Evolutionary conservation across 2,888 invertebrate genomes (phyloP), one percentile per base, ranked within the genome.

Genomic region (Philonicus albiceps): DNA sequence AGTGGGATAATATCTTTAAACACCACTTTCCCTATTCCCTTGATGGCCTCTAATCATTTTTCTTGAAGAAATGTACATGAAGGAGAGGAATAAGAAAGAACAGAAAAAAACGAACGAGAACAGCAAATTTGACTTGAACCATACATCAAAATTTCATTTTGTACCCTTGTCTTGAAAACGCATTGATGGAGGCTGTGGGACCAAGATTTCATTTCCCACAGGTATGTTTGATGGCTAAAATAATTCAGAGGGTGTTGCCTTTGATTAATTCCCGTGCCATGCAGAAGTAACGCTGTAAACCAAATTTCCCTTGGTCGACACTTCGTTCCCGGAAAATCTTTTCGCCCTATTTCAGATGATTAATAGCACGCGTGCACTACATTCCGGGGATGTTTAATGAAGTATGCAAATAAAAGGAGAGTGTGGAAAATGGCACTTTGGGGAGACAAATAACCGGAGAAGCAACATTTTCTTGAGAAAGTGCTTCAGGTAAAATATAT

Each of bases 131-230:
- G 55, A 72, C 83, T 83, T 16, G 72, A 30, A 83, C 64, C 83
- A 83, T 83, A 72, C 83, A 83, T 83, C 83, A 83, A 83, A 83
- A 83, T 83, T 83, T 83, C 83, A 83, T 83, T 83, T 83, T 83
- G 64, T 34, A 19, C 72, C 37, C 83, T 72, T 83, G 83, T 64
- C 83, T 83, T 83, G 64, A 16, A 27, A 49, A 27, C 83, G 37
- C 83, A 80, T 83, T 83, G 83, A 83, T 83, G 83, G 55, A 64
- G 64, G 40, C 13, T 83, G 83, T 83, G 83, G 83, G 83, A 83
- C 83, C 64, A 53, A 37, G 83, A 31, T 83, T 83, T 83, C 83
- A 83, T 83, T 83, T 83, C 83, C 83, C 83, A 34, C 83, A 72
- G 83, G 83, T 72, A 83, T 53, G 53, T 83, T 83, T 83, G 83